Conservation (phyloP, 2,797 vertebrate species). For the Rhinophrynus dorsalis region DNA sequence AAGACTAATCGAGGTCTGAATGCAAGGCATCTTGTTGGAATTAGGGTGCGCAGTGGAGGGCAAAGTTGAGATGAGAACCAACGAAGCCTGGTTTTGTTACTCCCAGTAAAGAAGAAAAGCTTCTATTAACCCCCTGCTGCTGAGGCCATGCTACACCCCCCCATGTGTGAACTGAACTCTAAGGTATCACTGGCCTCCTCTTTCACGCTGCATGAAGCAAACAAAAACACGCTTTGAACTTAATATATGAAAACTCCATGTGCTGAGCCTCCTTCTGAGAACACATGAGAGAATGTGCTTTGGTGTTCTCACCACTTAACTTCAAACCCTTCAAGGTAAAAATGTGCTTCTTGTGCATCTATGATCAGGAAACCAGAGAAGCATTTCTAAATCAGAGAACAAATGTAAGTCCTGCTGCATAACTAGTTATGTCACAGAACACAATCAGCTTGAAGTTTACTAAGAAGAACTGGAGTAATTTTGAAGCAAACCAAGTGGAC, state of each 20-base stretch:
- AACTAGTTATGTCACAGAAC: no score
- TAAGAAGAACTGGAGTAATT: no score
- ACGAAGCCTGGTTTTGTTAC: constrained; percentile 52
- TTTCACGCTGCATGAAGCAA: constrained; percentile 20
- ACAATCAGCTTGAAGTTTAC: no score
- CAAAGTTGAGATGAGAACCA: constrained; percentile 58
- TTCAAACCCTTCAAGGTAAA: not conserved
- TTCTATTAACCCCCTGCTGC: constrained; percentile 60
- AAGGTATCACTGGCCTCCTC: constrained; percentile 52
- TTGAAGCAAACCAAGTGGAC: no score
- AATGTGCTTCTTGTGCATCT: not conserved
- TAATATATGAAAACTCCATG: constrained; percentile 9
- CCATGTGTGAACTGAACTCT: constrained; percentile 49
- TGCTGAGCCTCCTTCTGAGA: not conserved
- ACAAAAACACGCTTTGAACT: constrained; percentile 5
- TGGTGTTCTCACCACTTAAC: not conserved
- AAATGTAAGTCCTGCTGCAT: no score
- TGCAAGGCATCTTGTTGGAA: constrained; percentile 40
- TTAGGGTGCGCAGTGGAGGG: constrained; percentile 59
- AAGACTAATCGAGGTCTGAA: not conserved
- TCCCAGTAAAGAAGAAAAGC: constrained; percentile 57
- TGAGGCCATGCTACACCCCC: constrained; percentile 50
- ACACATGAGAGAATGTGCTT: not conserved
- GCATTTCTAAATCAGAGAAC: not conserved
- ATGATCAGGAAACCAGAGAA: not conserved